Evolutionary conservation across 2,888 invertebrate species (phyloP).

Genomic region (Pheosia gnoma): DNA sequence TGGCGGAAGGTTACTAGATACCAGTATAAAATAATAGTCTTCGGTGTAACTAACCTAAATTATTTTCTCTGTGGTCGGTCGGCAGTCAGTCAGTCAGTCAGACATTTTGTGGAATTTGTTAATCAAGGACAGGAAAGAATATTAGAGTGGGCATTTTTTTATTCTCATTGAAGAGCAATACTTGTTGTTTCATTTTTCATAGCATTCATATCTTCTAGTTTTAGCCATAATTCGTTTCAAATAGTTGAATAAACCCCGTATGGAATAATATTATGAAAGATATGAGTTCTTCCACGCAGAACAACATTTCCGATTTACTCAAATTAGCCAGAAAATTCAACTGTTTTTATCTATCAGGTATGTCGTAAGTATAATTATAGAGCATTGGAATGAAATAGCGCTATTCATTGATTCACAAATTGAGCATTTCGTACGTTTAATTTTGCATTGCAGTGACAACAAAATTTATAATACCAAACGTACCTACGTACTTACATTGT

Average conservation of each 20-base stretch:
- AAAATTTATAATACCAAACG: not conserved
- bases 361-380: conserved; percentile 17
- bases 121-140: conserved; percentile 24
- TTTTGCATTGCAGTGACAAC: not conserved
- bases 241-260: conserved; percentile 30
- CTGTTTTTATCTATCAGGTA: conserved; percentile 94
- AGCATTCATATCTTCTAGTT: conserved; percentile 16
- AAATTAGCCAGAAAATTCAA: conserved; percentile 94
- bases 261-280: conserved; percentile 76
- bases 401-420: not conserved
- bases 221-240: conserved; percentile 17
- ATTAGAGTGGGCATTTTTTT: not conserved
- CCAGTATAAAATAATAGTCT: too few relatives aligned
- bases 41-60: too few relatives aligned
- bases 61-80: not conserved
- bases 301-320: conserved; percentile 84
- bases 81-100: not conserved
- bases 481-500: not conserved
- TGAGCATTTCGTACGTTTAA: not conserved
- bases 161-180: not conserved
- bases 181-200: conserved; percentile 12
- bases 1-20: too few relatives aligned
- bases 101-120: conserved; percentile 33
- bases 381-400: not conserved
- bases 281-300: conserved; percentile 75